Evolutionary conservation across 53 echinoderm and acorn worm genomes (phyloP), one percentile per base, ranked within the genome.

Genomic region (Crossaster papposus): DNA sequence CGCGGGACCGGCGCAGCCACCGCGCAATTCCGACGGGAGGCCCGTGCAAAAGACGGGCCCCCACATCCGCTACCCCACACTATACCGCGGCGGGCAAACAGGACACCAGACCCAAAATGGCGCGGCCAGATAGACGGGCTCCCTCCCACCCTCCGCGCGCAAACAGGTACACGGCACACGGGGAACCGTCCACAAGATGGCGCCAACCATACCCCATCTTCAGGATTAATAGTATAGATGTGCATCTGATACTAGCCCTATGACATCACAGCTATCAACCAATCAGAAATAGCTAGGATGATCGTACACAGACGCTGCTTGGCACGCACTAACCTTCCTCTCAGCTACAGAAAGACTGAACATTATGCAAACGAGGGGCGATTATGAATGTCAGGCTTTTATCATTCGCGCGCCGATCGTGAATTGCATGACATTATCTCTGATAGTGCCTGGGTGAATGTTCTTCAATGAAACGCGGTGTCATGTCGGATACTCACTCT

Each of bases 291-390:
- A 30, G 26, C 34, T 54, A 84, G 30, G 22, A 78, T 24, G 78
- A 51, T 36, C 83, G 33, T 65, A 65, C 83, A 83, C 54, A 65
- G n/a, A n/a, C n/a, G n/a, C 70, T 20, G 65, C 65, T 38, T 12
- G 14, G 37, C 33, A 55, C 31, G n/a, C 81, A 55, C 24, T 81
- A 58, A 55, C 24, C 63, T 55, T 58, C 26, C 13, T 17, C 62
- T 33, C 81, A 83, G 83, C 83, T 31, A 30, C 33, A 34, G 81
- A n/a, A n/a, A n/a, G 65, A 38, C 68, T 70, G 70, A 72, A 70
- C 71, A 84, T 52, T 72, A 84, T 84, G 84, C 84, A 72, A 84
- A 84, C 32, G 54, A 72, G 72, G 51, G 24, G 44, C 35, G 74
- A 74, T 51, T 44, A 78, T 78, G 78, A 50, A 18, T 6, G n/a